Percentiles rank a stretch among this genome's conserved stretches.
These are phyloP conservation scores for Brachymystax lenok DNA, from an alignment of 2,797 vertebrate species.

Conservation along the genomic window DNA sequence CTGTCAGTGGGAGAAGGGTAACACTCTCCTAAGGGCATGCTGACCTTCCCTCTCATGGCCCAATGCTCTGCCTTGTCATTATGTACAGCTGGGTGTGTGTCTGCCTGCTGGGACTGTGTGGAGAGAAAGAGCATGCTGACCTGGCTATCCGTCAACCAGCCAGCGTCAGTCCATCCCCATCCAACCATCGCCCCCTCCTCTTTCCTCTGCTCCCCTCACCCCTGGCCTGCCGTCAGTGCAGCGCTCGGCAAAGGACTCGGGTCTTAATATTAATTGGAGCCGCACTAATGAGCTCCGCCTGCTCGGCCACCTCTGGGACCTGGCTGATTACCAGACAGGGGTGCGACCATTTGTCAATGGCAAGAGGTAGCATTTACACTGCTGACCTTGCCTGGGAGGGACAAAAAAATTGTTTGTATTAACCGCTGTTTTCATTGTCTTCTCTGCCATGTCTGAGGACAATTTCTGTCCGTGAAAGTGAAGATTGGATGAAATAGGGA, in stretches of 20 bases:
- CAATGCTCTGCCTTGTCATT: slow-evolving; percentile 40
- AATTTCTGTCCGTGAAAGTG: not conserved
- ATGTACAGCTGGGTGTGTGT: slow-evolving; percentile 23
- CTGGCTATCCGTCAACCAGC: slow-evolving; percentile 66
- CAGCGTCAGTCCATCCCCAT: slow-evolving; percentile 49
- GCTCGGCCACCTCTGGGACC: slow-evolving; percentile 73
- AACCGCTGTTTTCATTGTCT: too few relatives aligned
- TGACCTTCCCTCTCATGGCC: slow-evolving; percentile 45
- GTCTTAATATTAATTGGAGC: slow-evolving; percentile 74
- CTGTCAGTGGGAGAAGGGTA: slow-evolving; percentile 44
- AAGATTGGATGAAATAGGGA: not conserved
- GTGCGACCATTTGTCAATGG: slow-evolving; percentile 72
- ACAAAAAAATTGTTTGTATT: slow-evolving; percentile 11
- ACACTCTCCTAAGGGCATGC: slow-evolving; percentile 18
- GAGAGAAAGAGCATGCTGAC: slow-evolving; percentile 58
- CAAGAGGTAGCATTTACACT: slow-evolving; percentile 71
- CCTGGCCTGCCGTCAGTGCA: slow-evolving; percentile 38
- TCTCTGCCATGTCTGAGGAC: not conserved
- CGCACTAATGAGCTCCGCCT: slow-evolving; percentile 76
- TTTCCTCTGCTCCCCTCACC: not conserved
- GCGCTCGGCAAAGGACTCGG: slow-evolving; percentile 63
- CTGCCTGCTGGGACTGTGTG: not conserved
- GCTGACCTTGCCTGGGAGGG: slow-evolving; percentile 69
- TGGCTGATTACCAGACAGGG: slow-evolving; percentile 72
- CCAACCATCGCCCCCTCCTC: not conserved